These are phyloP conservation scores for Orthonychiurus folsomi DNA, from an alignment of 2,888 invertebrate species.

Conservation along the genomic window DNA sequence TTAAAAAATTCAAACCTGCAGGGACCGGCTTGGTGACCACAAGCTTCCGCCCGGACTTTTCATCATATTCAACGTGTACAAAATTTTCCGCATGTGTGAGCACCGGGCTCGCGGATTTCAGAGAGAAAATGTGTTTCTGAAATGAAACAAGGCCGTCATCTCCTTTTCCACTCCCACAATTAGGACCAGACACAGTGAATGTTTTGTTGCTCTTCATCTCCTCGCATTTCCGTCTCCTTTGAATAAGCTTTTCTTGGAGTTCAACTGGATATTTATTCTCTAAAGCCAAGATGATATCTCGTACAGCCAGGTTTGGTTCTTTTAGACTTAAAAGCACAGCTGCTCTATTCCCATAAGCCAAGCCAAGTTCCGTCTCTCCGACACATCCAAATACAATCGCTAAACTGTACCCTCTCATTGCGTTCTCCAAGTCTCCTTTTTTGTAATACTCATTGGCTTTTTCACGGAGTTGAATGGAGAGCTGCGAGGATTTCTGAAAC, in stretches of 20 bases:
- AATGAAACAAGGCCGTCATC: too few relatives aligned
- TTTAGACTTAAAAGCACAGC: constrained; percentile 24
- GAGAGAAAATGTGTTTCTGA: too few relatives aligned
- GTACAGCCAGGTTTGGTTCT: constrained; percentile 20
- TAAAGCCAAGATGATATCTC: constrained; percentile 20
- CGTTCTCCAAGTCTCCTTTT: constrained; percentile 7
- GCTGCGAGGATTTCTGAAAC: constrained; percentile 17
- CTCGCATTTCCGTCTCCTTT: constrained; percentile 17
- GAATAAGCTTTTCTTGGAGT: constrained; percentile 12
- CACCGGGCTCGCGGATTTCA: too few relatives aligned
- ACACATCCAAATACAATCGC: constrained; percentile 24
- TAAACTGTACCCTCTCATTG: constrained; percentile 29
- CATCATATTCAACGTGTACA: too few relatives aligned
- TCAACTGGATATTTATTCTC: constrained; percentile 5
- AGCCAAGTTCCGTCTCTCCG: constrained; percentile 13
- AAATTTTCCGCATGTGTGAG: too few relatives aligned
- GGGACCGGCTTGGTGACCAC: too few relatives aligned
- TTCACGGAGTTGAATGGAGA: constrained; percentile 24
- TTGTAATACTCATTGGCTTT: constrained; percentile 20
- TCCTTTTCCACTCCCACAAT: too few relatives aligned
- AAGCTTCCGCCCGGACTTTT: too few relatives aligned
- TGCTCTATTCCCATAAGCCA: constrained; percentile 25
- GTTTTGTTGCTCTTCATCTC: too few relatives aligned
- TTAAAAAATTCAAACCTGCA: too few relatives aligned
- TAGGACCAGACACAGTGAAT: too few relatives aligned